Conservation (phyloP, 2,113 vertebrate species). For the Cichladusa arquata region DNA sequence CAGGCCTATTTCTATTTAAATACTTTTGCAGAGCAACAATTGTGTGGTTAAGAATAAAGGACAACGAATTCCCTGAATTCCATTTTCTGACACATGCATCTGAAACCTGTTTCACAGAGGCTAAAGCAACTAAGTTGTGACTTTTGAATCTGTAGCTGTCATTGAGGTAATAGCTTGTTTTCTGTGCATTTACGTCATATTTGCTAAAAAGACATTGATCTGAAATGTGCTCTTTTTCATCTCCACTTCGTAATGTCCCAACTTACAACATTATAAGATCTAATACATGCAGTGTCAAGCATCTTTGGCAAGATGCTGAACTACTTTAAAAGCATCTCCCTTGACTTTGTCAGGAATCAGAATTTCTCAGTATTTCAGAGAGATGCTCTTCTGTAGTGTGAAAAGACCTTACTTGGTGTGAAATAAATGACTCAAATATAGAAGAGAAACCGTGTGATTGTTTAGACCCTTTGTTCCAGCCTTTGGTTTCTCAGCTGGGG, state of each 20-base stretch:
- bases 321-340: neutral
- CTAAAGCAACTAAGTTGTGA: neutral
- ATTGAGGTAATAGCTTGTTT: neutral
- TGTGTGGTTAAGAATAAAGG: neutral
- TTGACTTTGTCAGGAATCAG: neutral
- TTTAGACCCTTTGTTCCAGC: neutral
- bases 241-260: neutral
- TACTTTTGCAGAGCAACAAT: neutral
- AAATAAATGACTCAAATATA: neutral
- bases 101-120: neutral
- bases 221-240: neutral
- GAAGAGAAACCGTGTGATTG: neutral
- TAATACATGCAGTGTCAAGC: neutral
- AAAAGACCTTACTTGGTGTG: neutral
- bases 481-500: neutral
- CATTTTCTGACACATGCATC: neutral
- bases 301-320: neutral
- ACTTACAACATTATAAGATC: neutral
- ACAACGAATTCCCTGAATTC: accelerated
- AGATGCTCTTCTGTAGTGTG: neutral
- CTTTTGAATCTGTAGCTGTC: neutral
- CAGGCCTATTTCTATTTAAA: neutral
- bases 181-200: neutral
- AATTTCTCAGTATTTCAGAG: neutral
- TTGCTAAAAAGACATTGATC: neutral